Conservation (phyloP, 2,888 invertebrate genomes). For the Amblyteles armatorius region DNA sequence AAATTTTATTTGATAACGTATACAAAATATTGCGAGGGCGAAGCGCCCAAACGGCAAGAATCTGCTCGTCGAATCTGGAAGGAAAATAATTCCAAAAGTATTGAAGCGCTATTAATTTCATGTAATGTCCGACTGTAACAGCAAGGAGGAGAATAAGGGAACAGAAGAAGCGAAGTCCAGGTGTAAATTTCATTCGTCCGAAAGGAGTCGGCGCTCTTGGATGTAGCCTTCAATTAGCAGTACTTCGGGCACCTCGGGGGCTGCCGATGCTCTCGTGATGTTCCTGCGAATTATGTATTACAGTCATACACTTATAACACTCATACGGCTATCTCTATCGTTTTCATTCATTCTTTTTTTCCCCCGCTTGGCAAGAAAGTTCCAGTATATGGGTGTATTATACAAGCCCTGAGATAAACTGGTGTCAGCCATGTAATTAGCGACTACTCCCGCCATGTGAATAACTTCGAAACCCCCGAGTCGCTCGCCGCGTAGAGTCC, state of each 20-base stretch:
- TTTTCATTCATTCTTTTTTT: conserved; percentile 20
- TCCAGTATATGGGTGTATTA: conserved; percentile 33
- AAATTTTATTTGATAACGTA: too few relatives aligned
- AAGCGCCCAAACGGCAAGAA: neutral
- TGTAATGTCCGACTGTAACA: neutral
- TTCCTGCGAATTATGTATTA: conserved; percentile 18
- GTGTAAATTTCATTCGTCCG: conserved; percentile 50
- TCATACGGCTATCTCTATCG: conserved; percentile 16
- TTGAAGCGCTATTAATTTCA: neutral
- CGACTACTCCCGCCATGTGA: conserved; percentile 49
- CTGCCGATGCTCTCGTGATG: conserved; percentile 25
- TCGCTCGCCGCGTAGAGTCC: neutral
- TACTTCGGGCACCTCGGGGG: conserved; percentile 43
- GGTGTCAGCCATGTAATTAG: conserved; percentile 63
- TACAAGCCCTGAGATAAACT: conserved; percentile 42
- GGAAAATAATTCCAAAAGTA: neutral
- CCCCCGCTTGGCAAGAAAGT: conserved; percentile 43
- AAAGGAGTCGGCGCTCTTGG: conserved; percentile 48
- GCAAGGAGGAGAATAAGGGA: neutral
- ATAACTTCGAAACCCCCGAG: conserved; percentile 29
- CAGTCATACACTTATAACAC: conserved; percentile 35
- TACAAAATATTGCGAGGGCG: too few relatives aligned
- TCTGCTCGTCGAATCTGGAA: neutral
- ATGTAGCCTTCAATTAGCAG: conserved; percentile 48
- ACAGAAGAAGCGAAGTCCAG: conserved; percentile 5